Evolutionary conservation across 2,113 vertebrate genomes (phyloP).

Genomic region (Petrocephalus zakoni): DNA sequence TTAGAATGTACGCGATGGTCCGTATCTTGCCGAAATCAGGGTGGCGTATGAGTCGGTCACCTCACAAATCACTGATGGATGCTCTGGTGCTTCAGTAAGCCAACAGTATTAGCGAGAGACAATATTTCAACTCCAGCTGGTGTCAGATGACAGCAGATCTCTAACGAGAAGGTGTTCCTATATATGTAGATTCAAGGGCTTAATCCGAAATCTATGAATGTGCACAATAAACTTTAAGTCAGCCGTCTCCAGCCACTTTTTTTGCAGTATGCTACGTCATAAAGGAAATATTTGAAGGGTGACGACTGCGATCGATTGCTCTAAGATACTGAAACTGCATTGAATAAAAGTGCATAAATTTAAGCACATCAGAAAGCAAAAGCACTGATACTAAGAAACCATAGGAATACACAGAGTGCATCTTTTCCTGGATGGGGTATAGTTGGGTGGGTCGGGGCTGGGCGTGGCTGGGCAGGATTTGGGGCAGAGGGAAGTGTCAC

Average conservation of each 20-base stretch:
- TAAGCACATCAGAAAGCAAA: not conserved
- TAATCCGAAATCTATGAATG: not conserved
- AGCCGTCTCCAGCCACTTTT: not conserved
- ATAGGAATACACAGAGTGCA: not conserved
- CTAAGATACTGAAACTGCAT: not conserved
- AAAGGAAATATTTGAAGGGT: not conserved
- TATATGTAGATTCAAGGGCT: not conserved
- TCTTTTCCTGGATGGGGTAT: not conserved
- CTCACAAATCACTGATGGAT: not conserved
- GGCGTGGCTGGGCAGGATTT: not conserved
- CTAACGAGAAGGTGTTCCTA: not conserved
- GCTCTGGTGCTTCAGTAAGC: not conserved
- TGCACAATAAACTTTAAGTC: not conserved
- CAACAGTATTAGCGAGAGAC: not conserved
- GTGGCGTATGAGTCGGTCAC: not conserved
- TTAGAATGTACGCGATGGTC: not conserved
- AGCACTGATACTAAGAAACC: not conserved
- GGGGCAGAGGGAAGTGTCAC: not conserved
- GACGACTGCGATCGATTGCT: not conserved
- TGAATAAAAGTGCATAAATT: not conserved
- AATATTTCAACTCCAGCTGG: not conserved
- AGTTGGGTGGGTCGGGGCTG: too few species aligned
- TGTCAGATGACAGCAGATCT: not conserved
- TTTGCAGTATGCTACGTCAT: not conserved
- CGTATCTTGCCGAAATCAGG: not conserved